These are phyloP conservation scores for Cassiopea xamachana DNA, from an alignment of 30 jellyfish, hydroid and myxozoan species.

Conservation along the genomic window DNA sequence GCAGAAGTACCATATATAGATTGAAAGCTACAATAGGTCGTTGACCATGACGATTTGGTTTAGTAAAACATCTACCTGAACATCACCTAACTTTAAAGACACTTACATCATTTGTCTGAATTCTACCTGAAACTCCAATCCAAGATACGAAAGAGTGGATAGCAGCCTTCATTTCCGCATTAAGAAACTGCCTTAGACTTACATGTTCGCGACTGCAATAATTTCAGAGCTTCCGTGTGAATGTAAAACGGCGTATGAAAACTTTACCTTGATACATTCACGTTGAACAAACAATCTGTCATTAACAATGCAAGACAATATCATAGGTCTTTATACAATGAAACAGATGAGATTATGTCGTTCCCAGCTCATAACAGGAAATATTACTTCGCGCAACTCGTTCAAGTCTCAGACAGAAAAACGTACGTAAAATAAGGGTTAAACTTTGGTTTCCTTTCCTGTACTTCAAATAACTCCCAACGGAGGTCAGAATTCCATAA, in stretches of 20 bases:
- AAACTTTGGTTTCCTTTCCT: background rate
- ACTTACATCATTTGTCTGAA: conserved; percentile 4
- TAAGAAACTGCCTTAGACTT: background rate
- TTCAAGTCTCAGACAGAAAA: background rate
- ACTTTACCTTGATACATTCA: background rate
- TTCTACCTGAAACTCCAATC: conserved; percentile 41
- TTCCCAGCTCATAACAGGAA: background rate
- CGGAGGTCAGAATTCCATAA: background rate
- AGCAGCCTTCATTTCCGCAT: conserved; percentile 30
- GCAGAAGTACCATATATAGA: no score
- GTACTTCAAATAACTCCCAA: background rate
- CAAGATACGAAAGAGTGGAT: conserved; percentile 20
- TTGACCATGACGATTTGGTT: background rate
- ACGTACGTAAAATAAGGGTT: background rate
- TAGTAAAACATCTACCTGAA: background rate
- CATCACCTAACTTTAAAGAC: background rate
- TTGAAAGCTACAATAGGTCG: no score
- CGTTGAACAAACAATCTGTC: background rate
- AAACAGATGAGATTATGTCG: background rate
- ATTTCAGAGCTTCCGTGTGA: conserved; percentile 20
- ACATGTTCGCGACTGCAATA: background rate
- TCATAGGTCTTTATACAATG: background rate
- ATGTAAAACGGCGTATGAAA: background rate
- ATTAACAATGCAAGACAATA: background rate
- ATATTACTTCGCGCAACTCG: background rate